Evolutionary conservation across 2,888 invertebrate genomes (phyloP), one percentile per base, ranked within the genome.

Genomic region (Zaprionus lineosus): DNA sequence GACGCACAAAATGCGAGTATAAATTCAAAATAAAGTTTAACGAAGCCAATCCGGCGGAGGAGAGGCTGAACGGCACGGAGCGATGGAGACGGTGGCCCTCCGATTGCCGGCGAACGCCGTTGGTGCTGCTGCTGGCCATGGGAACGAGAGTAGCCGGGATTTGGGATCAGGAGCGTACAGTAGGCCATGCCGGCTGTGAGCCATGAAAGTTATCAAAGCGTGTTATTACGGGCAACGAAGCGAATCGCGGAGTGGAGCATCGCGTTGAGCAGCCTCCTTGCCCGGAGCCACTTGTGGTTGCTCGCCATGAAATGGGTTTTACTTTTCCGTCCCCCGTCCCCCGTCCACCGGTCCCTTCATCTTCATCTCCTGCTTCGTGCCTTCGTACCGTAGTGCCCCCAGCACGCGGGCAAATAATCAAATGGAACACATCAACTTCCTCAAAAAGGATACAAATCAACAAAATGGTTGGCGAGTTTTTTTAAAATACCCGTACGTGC

Each of bases 201-300:
- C 74, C 87, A 87, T 86, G 85, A 88, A 88, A 88, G 87, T 88
- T 87, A 88, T 86, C 79, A 86, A 86, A 87, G 87, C 88, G 87
- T 89, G 88, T 87, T 88, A 88, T 89, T 89, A 85, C 86, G 70
- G 79, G 65, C 75, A 84, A 68, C 68, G 70, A 76, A 70, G 85
- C 85, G 75, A 67, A 71, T 56, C 73, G 55, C 66, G 47, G 52
- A 36, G 37, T 52, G 51, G 44, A 33, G 44, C 24, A 34, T 31
- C 9, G 57, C 56, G 43, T 34, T 51, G 46, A 33, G 12, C 4
- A n/a, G 34, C 6, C 24, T 43, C 59, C 33, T 39, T 9, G 52
- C 40, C 60, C 41, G 58, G 15, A 73, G 60, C 82, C 84, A 81
- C 84, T 82, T 74, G 78, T 66, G 85, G 81, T 84, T 71, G 84